Conservation (phyloP, 2,113 vertebrate genomes). For the Misgurnus anguillicaudatus region DNA sequence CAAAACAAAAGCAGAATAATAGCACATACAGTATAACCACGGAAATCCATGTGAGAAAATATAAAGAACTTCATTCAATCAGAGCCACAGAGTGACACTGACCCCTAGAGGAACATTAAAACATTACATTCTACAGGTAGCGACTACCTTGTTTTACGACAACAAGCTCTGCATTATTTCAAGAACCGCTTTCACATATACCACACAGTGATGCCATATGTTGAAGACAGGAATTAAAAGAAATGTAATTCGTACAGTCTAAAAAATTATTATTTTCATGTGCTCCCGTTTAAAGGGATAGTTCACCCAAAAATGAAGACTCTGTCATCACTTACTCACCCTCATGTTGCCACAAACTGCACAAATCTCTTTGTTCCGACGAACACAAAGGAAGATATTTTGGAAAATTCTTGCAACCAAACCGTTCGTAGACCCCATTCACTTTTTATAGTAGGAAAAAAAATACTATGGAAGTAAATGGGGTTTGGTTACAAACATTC, state of each 20-base stretch:
- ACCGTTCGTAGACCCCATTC: too few species aligned
- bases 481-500: too few species aligned
- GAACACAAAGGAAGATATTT: too few species aligned
- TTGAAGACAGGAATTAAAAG: not conserved
- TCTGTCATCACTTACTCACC: too few species aligned
- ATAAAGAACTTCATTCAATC: conserved; percentile 41
- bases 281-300: not conserved
- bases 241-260: not conserved
- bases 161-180: not conserved
- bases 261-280: not conserved
- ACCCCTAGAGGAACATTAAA: conserved; percentile 12
- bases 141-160: not conserved
- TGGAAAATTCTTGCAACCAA: too few species aligned
- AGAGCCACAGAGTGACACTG: conserved; percentile 31
- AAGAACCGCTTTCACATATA: conserved; percentile 7
- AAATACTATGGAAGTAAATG: too few species aligned
- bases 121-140: conserved; percentile 34
- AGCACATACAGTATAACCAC: conserved; percentile 29
- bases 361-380: too few species aligned
- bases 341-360: too few species aligned
- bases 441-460: too few species aligned
- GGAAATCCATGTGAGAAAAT: conserved; percentile 24
- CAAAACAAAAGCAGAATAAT: conserved; percentile 12
- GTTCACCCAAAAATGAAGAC: too few species aligned
- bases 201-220: conserved; percentile 11